These are phyloP conservation scores for Aphidoletes aphidimyza DNA, from an alignment of 2,888 invertebrate species.

Conservation along the genomic window DNA sequence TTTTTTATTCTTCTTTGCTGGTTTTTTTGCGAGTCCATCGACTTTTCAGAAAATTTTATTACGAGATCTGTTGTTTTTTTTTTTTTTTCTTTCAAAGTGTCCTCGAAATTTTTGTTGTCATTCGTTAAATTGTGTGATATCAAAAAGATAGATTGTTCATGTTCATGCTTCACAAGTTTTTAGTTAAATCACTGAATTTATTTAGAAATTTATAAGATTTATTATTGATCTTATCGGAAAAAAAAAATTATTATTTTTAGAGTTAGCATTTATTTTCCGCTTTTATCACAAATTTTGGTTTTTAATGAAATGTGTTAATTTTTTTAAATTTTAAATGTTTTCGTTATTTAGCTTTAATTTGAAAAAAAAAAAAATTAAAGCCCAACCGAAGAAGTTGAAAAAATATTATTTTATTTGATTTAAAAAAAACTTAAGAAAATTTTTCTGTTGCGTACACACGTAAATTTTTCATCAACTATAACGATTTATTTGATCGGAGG, in stretches of 20 bases:
- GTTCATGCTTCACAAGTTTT: constrained; percentile 6
- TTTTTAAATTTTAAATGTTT: too few relatives aligned
- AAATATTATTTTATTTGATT: too few relatives aligned
- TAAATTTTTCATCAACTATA: not conserved
- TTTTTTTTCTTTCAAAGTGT: not conserved
- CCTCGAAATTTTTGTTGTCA: not conserved
- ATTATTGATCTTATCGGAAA: not conserved
- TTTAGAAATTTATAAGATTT: not conserved
- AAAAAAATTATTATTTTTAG: not conserved
- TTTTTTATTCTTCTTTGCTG: too few relatives aligned
- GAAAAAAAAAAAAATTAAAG: not conserved
- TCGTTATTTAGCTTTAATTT: too few relatives aligned
- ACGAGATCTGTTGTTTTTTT: constrained; percentile 20
- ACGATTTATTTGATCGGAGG: not conserved
- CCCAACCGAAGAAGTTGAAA: too few relatives aligned
- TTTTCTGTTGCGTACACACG: constrained; percentile 27
- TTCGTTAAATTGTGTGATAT: not conserved
- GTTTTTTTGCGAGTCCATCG: not conserved
- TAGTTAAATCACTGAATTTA: too few relatives aligned
- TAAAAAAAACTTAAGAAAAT: too few relatives aligned
- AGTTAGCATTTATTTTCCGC: not conserved
- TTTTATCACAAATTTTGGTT: constrained; percentile 25
- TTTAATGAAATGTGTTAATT: not conserved
- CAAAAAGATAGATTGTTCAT: not conserved
- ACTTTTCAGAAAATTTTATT: not conserved